Evolutionary conservation across 2,113 vertebrate species (phyloP).

Genomic region (Sturnira hondurensis): DNA sequence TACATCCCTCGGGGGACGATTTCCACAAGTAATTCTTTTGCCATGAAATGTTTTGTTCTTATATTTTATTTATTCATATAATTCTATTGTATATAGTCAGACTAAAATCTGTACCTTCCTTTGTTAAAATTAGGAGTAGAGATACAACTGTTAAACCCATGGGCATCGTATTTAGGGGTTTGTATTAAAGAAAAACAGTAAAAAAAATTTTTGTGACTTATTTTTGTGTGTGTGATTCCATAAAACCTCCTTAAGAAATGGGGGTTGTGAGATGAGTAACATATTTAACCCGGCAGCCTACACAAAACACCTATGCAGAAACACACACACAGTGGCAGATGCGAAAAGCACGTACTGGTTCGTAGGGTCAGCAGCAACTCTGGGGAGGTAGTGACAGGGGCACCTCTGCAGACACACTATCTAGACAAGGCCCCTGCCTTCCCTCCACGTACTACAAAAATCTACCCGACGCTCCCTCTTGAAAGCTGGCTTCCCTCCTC

Average conservation of each 20-base stretch:
- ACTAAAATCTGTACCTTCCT: neutral
- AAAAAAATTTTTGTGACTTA: neutral
- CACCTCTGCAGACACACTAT: neutral
- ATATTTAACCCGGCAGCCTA: neutral
- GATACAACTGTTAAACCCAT: neutral
- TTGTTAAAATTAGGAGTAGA: neutral
- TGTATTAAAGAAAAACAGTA: neutral
- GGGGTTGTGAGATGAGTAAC: neutral
- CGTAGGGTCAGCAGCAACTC: neutral
- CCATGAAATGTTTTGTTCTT: neutral
- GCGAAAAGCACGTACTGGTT: neutral
- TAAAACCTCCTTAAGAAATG: neutral
- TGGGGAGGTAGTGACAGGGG: neutral
- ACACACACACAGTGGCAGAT: neutral
- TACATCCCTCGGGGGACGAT: neutral
- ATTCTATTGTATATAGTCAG: neutral
- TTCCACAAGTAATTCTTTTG: neutral
- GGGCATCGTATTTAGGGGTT: neutral
- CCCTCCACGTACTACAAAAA: neutral
- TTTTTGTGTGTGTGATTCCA: neutral
- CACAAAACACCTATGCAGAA: neutral
- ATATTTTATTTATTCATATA: neutral
- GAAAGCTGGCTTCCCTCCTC: neutral
- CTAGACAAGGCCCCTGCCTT: neutral
- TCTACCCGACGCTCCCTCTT: neutral